Conservation (phyloP, 2,113 vertebrate species). For the Micronycteris hirsuta region DNA sequence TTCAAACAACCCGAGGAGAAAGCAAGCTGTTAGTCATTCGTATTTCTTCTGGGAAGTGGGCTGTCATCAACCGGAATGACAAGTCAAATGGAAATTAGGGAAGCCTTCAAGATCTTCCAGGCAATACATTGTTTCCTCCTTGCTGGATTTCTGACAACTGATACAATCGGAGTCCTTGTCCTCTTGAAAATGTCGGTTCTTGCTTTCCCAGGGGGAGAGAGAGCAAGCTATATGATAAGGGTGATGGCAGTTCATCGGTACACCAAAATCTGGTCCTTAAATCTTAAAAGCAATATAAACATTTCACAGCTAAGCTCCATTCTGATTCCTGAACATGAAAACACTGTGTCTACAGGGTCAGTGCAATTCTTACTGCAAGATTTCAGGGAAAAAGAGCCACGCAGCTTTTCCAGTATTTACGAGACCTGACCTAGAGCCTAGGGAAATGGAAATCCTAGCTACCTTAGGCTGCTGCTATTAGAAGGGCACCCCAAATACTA, state of each 20-base stretch:
- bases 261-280: slow-evolving; percentile 29
- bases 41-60: not conserved
- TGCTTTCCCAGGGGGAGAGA: not conserved
- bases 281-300: slow-evolving; percentile 28
- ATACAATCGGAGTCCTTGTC: not conserved
- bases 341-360: slow-evolving; percentile 21
- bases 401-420: not conserved
- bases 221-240: not conserved
- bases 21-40: not conserved
- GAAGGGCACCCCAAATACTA: not conserved
- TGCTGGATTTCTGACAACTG: not conserved
- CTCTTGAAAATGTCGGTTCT: not conserved
- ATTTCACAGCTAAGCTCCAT: slow-evolving; percentile 60
- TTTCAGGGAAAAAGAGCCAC: not conserved
- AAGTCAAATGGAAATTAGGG: not conserved
- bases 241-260: not conserved
- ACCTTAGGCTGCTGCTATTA: not conserved
- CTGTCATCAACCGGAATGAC: not conserved
- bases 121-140: not conserved
- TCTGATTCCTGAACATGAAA: slow-evolving; percentile 35
- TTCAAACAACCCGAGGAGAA: not conserved
- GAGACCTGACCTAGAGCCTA: slow-evolving; percentile 32
- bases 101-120: not conserved
- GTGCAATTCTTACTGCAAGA: slow-evolving; percentile 27
- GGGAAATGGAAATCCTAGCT: slow-evolving; percentile 3